Base-by-base conservation (phyloP, 2,888 invertebrate genomes). In the Erebia aethiops region DNA sequence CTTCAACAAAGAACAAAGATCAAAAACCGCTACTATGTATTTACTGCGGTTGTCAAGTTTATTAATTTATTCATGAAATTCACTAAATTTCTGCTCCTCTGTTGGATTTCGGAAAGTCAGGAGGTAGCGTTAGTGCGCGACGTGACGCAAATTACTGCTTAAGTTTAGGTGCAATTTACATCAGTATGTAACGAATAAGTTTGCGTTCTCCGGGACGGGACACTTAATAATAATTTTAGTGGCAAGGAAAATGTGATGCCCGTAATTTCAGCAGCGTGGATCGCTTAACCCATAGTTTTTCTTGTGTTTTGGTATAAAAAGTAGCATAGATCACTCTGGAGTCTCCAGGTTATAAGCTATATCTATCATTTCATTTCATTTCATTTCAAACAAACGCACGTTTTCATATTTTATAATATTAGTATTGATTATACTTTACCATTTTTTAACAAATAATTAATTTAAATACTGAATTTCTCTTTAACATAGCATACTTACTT, bases 71-170 rank as follows among this genome's bases (percentile, higher is more conserved):
- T 61, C 66, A 68, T 68, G 69, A 73, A 75, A 67, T 70, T 69
- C 69, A 69, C 57, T 73, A 65, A 71, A 71, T 71, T 68, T 66
- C 58, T 62, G 41, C 67, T 65, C 61, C 65, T 66, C 69, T 58
- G 65, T 67, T 67, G 67, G 62, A 71, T 73, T 68, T 54, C 43
- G 61, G 66, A 54, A 69, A 71, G 72, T 71, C 71, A 61, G 71
- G 68, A 75, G 71, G 56, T 56, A 61, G 56, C 56, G 68, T 70
- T 69, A 62, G 67, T 65, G 66, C 69, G 67, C 67, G 60, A 58
- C 72, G 68, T 66, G 58, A 66, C 67, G 68, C 71, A 70, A 74
- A 70, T 74, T 67, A 73, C 69, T 67, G 67, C 66, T 67, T 62
- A 68, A 73, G 68, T 73, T 71, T 70, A 67, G 16, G 51, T 67